A percentile compares a stretch with the other conserved stretches of the same genome.
Conservation (phyloP, 2,113 vertebrate genomes). For the Urocolius indicus region DNA sequence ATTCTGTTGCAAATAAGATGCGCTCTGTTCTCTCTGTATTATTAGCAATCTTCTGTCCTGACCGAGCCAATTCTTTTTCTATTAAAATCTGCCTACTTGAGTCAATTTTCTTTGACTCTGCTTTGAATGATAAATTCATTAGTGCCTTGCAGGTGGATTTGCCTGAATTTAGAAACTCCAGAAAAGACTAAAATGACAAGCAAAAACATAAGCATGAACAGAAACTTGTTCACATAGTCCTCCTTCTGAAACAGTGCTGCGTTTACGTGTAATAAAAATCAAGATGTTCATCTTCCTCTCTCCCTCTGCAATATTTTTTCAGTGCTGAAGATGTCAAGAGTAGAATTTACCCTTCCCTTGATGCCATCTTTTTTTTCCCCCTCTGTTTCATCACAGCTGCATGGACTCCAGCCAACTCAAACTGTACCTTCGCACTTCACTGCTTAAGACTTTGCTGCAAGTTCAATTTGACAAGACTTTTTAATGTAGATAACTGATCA, state of each 20-base stretch:
- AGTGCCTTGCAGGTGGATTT: conserved; percentile 34
- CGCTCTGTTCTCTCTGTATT: background rate
- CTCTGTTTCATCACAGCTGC: conserved; percentile 59
- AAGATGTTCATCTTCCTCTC: conserved; percentile 54
- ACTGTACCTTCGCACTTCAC: conserved; percentile 25
- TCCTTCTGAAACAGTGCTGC: background rate
- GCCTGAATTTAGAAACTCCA: background rate
- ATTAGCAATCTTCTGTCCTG: conserved; percentile 4
- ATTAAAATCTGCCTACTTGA: background rate
- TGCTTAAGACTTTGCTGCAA: background rate
- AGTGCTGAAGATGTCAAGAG: conserved; percentile 47
- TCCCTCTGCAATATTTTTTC: conserved; percentile 28
- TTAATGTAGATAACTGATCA: background rate
- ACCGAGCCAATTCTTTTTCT: background rate
- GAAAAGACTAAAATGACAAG: background rate
- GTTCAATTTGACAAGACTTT: background rate
- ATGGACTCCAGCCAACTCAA: conserved; percentile 50
- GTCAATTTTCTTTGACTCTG: background rate
- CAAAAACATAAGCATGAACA: background rate
- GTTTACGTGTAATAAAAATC: conserved; percentile 41
- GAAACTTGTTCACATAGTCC: conserved; percentile 7
- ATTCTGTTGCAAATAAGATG: background rate
- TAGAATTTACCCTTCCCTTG: conserved; percentile 67
- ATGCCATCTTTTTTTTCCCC: conserved; percentile 6
- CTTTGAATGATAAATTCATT: conserved; percentile 15